Percentiles rank a stretch among this genome's conserved stretches.
Conservation (phyloP, 92 coral and sea anemone genomes). For the Muricea muricata region DNA sequence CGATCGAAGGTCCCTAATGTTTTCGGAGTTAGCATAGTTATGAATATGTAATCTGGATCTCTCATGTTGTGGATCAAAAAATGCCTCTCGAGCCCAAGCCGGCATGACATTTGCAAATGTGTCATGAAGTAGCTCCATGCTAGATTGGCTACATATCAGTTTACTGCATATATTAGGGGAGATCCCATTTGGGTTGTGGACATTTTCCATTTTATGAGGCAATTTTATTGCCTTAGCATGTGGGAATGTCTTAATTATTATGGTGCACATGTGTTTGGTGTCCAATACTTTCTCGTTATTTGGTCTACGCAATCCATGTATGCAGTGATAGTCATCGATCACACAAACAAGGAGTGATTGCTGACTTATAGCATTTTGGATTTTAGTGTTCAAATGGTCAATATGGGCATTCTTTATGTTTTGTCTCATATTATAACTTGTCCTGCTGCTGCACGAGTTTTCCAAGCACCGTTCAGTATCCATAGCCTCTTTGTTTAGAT, state of each 20-base stretch:
- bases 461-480: background rate
- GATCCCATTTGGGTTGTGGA: background rate
- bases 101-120: background rate
- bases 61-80: slow-evolving; percentile 6
- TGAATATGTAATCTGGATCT: background rate
- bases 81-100: background rate
- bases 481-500: background rate
- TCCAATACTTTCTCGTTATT: background rate
- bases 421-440: background rate
- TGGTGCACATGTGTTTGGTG: slow-evolving; percentile 12
- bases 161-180: background rate
- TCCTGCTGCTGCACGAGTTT: background rate
- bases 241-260: background rate
- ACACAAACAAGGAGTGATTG: background rate
- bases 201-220: background rate
- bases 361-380: background rate
- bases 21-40: background rate
- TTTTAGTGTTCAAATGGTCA: background rate
- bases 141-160: background rate
- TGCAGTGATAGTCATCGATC: background rate
- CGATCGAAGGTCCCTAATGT: background rate
- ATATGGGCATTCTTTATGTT: background rate
- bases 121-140: background rate
- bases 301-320: background rate
- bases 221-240: background rate